phyloP scores from a whole-genome alignment of 2,113 vertebrate species.

The Macrotis lagotis region DNA sequence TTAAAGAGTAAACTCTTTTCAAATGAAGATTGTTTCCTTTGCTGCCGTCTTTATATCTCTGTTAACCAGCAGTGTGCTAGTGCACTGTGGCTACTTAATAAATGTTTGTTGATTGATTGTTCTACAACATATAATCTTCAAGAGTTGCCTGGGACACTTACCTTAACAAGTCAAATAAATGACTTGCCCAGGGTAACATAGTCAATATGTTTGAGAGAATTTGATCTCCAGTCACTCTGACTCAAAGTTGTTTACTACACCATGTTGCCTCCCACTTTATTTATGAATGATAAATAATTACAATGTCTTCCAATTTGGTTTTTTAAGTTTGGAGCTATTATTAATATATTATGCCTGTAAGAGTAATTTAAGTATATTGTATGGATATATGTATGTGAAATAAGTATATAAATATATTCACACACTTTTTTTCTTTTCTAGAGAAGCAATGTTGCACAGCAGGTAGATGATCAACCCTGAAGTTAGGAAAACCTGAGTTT shows the following conservation, averaged over 20 bases:
- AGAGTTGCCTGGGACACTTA: too few species aligned
- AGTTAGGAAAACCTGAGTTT: background rate
- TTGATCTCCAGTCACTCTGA: background rate
- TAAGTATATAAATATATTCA: background rate
- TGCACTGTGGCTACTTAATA: too few species aligned
- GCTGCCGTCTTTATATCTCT: too few species aligned
- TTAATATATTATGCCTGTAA: background rate
- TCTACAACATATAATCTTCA: too few species aligned
- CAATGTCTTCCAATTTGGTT: background rate
- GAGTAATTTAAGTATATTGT: background rate
- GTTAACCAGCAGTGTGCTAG: too few species aligned
- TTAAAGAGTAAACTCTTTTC: too few species aligned
- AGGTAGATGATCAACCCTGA: background rate
- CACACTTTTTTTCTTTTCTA: background rate
- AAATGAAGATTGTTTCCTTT: too few species aligned
- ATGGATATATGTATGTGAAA: background rate
- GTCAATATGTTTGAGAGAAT: background rate
- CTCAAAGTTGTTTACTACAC: background rate
- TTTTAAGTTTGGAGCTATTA: background rate
- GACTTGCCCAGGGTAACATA: background rate
- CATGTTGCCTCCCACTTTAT: background rate
- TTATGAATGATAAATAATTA: background rate
- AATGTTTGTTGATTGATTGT: too few species aligned
- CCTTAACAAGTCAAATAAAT: too few species aligned
- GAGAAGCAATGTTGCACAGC: background rate